Conservation (phyloP, 2,113 vertebrate genomes). For the Crotalus viridis region DNA sequence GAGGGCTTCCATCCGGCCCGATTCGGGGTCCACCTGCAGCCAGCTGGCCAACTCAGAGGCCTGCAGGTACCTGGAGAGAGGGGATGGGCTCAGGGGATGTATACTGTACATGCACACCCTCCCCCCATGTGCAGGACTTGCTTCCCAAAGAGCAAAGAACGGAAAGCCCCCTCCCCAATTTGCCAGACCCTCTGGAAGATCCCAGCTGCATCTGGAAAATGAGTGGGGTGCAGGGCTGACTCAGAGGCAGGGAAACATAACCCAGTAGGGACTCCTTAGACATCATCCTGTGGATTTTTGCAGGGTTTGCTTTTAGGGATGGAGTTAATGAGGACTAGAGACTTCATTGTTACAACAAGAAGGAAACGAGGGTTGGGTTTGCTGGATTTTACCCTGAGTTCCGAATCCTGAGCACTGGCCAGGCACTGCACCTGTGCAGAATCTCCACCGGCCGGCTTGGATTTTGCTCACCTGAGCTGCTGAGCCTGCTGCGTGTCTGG, state of each 20-base stretch:
- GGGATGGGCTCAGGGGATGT: background rate
- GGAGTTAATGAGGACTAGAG: background rate
- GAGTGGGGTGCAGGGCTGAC: no score
- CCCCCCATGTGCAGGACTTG: background rate
- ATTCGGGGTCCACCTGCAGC: conserved; percentile 77
- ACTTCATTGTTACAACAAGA: background rate
- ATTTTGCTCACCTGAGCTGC: conserved; percentile 71
- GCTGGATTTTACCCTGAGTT: background rate
- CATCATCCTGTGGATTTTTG: no score
- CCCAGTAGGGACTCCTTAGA: background rate
- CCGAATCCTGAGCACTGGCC: background rate
- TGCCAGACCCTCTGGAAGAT: background rate
- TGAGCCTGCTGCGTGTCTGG: conserved; percentile 75
- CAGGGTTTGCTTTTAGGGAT: background rate
- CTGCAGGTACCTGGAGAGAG: conserved; percentile 77
- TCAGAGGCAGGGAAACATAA: no score
- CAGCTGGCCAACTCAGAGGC: conserved; percentile 84
- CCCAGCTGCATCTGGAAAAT: background rate
- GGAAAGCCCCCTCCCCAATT: no score
- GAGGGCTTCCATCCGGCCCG: conserved; percentile 76
- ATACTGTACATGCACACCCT: rapidly evolving
- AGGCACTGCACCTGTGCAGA: background rate
- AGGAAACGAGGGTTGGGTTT: background rate
- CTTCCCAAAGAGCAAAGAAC: background rate
- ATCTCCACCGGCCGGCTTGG: background rate